phyloP scores from a whole-genome alignment of 1,140 invertebrate genomes.

The Orius laevigatus region DNA sequence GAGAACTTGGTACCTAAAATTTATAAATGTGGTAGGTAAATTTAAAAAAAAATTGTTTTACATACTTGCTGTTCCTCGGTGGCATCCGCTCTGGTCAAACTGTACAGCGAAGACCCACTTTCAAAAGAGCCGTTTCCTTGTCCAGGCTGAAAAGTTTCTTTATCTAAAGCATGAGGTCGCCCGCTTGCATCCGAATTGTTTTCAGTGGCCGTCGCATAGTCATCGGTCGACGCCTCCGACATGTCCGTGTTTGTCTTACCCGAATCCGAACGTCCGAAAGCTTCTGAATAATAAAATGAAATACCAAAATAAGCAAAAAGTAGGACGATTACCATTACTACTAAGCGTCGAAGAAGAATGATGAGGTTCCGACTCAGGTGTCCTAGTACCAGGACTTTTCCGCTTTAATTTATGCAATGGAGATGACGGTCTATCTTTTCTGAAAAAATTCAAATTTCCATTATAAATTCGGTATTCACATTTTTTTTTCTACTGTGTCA shows the following conservation, averaged over 20 bases:
- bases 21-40: not conserved
- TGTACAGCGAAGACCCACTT: conserved; percentile 61
- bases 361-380: conserved; percentile 18
- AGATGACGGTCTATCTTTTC: conserved; percentile 13
- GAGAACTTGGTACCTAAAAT: conserved; percentile 32
- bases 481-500: no score
- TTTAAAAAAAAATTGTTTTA: not conserved
- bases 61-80: conserved; percentile 21
- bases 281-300: conserved; percentile 21
- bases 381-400: conserved; percentile 17
- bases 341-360: conserved; percentile 16
- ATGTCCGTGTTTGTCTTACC: conserved; percentile 53
- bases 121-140: conserved; percentile 53
- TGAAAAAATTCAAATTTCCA: conserved; percentile 7
- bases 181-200: conserved; percentile 41
- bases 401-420: conserved; percentile 16
- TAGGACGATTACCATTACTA: conserved; percentile 13
- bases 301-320: not conserved
- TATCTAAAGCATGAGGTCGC: conserved; percentile 23
- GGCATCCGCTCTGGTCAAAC: conserved; percentile 40
- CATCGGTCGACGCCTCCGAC: conserved; percentile 69
- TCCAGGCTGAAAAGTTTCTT: conserved; percentile 7
- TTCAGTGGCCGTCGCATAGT: conserved; percentile 62
- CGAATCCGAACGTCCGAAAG: conserved; percentile 46
- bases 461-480: no score